Evolutionary conservation across 2,888 invertebrate species (phyloP).

Genomic region (Drosophila fulvimacula): DNA sequence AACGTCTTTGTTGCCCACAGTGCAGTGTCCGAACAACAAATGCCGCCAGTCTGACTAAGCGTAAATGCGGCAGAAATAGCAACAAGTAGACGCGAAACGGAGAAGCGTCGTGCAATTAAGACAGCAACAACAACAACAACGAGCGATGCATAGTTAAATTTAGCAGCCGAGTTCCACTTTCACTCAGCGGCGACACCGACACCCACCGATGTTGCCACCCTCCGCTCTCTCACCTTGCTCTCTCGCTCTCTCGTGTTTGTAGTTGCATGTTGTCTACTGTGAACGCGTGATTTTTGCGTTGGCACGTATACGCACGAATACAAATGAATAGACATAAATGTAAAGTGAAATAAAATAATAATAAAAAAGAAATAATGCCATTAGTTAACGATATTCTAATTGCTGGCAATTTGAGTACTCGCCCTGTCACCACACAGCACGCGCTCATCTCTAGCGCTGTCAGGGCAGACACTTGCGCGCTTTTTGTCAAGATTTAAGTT

Average conservation of each 20-base stretch:
- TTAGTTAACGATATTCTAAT: not conserved
- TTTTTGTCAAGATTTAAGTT: constrained; percentile 78
- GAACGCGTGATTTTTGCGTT: constrained; percentile 44
- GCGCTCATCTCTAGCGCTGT: constrained; percentile 43
- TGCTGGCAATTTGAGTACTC: not conserved
- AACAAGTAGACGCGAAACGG: constrained; percentile 70
- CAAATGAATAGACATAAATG: constrained; percentile 4
- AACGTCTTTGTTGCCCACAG: not conserved
- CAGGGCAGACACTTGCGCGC: constrained; percentile 70
- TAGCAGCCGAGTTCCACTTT: constrained; percentile 82
- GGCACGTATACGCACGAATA: constrained; percentile 48
- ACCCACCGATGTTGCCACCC: constrained; percentile 40
- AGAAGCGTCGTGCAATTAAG: constrained; percentile 74
- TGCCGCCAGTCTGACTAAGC: constrained; percentile 77
- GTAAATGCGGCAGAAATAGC: constrained; percentile 72
- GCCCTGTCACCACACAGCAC: constrained; percentile 13
- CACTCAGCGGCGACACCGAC: constrained; percentile 65
- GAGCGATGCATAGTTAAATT: constrained; percentile 73
- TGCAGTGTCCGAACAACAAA: constrained; percentile 47
- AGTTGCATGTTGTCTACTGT: constrained; percentile 49
- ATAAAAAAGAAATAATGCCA: too few species aligned
- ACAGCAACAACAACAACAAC: constrained; percentile 55
- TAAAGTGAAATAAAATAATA: not conserved
- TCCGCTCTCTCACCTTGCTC: constrained; percentile 15
- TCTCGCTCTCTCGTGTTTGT: constrained; percentile 8